Conservation (phyloP, 1,140 invertebrate species). For the Idris sp. region DNA sequence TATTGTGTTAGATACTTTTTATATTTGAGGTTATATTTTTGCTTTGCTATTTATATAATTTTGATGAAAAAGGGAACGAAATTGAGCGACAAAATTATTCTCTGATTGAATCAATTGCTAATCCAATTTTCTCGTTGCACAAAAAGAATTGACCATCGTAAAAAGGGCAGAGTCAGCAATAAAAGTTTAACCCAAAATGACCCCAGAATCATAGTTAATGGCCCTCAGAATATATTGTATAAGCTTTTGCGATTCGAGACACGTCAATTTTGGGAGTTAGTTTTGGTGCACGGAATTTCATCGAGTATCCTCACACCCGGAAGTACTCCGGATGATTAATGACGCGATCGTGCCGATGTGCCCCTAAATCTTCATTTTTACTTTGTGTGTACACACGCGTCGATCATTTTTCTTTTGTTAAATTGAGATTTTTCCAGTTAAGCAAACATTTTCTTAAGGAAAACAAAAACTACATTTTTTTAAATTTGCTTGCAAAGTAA, state of each 20-base stretch:
- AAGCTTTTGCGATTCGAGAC: conserved; percentile 29
- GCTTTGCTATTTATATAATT: neutral
- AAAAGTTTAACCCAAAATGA: conserved; percentile 32
- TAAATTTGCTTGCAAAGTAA: no score
- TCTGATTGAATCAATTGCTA: neutral
- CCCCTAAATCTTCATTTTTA: conserved; percentile 30
- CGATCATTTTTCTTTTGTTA: conserved; percentile 22
- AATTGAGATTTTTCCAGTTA: conserved; percentile 11
- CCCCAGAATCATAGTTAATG: conserved; percentile 24
- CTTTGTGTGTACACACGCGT: conserved; percentile 17
- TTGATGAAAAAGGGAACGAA: no score
- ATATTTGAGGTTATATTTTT: no score
- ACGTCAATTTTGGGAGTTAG: conserved; percentile 34
- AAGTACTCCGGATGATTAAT: conserved; percentile 33
- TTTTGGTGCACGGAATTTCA: conserved; percentile 27
- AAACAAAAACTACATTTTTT: neutral
- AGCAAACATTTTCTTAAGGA: neutral
- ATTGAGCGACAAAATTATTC: no score
- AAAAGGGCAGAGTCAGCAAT: conserved; percentile 18
- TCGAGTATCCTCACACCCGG: conserved; percentile 22
- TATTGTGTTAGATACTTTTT: no score
- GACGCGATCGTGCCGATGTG: conserved; percentile 37
- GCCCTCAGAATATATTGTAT: conserved; percentile 27
- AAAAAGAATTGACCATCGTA: conserved; percentile 1
- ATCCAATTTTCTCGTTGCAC: neutral